A percentile compares a stretch with the other conserved stretches of the same genome.
Conservation (phyloP, 1,140 invertebrate genomes). For the Eumeta japonica region DNA sequence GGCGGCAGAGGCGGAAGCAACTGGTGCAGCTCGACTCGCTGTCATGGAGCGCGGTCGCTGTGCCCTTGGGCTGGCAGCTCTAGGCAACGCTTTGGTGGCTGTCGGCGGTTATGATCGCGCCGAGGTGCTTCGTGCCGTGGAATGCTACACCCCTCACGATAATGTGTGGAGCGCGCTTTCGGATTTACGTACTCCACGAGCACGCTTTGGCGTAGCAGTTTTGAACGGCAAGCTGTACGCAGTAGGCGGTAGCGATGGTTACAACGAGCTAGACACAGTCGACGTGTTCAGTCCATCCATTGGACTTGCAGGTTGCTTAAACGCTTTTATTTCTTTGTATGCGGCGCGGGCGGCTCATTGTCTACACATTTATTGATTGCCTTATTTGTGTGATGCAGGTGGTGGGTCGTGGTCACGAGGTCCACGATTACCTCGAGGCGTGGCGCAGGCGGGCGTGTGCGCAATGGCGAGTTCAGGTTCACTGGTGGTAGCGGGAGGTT, state of each 20-base stretch:
- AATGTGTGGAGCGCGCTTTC: slow-evolving; percentile 70
- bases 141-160: slow-evolving; percentile 68
- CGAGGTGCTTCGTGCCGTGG: slow-evolving; percentile 75
- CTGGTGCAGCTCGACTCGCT: slow-evolving; percentile 12
- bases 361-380: too few relatives aligned
- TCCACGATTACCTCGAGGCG: slow-evolving; percentile 63
- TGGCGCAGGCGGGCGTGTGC: slow-evolving; percentile 74
- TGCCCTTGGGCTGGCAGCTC: slow-evolving; percentile 10
- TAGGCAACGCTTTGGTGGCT: slow-evolving; percentile 25
- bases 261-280: slow-evolving; percentile 62
- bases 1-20: background rate
- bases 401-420: slow-evolving; percentile 63
- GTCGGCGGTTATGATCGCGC: slow-evolving; percentile 82
- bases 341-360: too few relatives aligned
- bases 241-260: slow-evolving; percentile 77
- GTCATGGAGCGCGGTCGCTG: slow-evolving; percentile 21
- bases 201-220: slow-evolving; percentile 68
- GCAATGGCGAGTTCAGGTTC: slow-evolving; percentile 47
- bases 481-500: slow-evolving; percentile 76
- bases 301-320: too few relatives aligned
- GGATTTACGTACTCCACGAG: slow-evolving; percentile 70
- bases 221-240: slow-evolving; percentile 70
- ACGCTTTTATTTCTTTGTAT: too few relatives aligned
- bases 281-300: slow-evolving; percentile 64
- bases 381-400: too few relatives aligned